Conservation (phyloP, 2,888 invertebrate species). For the Hirudinaria manillensis region DNA sequence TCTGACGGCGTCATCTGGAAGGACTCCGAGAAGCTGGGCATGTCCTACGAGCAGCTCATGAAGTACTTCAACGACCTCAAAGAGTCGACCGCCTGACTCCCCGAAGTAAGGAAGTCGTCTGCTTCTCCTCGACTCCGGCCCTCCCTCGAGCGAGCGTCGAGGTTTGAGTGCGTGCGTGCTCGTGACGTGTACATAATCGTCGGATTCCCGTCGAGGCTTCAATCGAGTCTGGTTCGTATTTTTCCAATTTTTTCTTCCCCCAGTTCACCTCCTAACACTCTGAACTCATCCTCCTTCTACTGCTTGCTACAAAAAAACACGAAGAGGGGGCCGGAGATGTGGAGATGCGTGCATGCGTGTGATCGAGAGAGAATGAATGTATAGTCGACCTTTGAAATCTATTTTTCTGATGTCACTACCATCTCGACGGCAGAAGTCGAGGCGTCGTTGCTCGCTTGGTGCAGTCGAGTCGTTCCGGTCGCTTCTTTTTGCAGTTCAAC, state of each 20-base stretch:
- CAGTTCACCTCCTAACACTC: too few relatives aligned
- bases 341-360: too few relatives aligned
- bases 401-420: background rate
- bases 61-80: slow-evolving; percentile 96
- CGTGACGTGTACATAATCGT: background rate
- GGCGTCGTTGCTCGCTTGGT: background rate
- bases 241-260: too few relatives aligned
- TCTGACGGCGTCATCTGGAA: slow-evolving; percentile 45
- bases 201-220: background rate
- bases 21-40: slow-evolving; percentile 52
- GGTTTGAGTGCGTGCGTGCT: background rate
- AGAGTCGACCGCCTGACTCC: slow-evolving; percentile 63
- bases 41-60: slow-evolving; percentile 97
- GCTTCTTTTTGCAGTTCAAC: too few relatives aligned
- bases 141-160: background rate
- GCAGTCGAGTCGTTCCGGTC: too few relatives aligned
- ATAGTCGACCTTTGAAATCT: background rate
- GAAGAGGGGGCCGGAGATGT: too few relatives aligned
- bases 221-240: too few relatives aligned
- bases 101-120: too few relatives aligned
- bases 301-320: too few relatives aligned
- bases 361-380: too few relatives aligned
- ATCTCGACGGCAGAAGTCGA: background rate
- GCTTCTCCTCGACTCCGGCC: background rate
- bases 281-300: too few relatives aligned